Base-by-base conservation (phyloP, 2,888 invertebrate genomes). In the Epinotia nisella region DNA sequence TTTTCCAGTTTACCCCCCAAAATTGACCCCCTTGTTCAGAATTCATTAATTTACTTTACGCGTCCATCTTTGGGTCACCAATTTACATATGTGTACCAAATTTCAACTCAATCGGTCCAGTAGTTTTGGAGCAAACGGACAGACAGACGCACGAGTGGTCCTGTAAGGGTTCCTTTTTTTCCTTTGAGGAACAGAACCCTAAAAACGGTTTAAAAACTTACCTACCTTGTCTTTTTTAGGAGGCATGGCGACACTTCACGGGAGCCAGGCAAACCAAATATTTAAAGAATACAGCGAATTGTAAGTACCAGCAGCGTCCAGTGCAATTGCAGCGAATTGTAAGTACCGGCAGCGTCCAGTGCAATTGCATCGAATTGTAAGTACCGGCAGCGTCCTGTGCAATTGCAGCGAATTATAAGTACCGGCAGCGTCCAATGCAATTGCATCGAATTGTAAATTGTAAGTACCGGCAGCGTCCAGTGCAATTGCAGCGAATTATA, bases 221-320 rank as follows among this genome's bases (percentile, higher is more conserved):
- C 4, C 51, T 39, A 61, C 45, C 19, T 29, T 49, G 29, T 70
- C 65, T 75, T 62, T 75, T 66, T 7, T 71, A 90, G 92, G 92
- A 21, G 83, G 86, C 1, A 84, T 88, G 79, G 84, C 87, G 1
- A 88, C 90, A 1, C 74, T 90, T 29, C 78, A 83, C 67, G 88
- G 90, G 2, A 89, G 87, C 76, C 83, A 85, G 29, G 82, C 87
- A 0, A 90, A 90, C 81, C 85, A 87, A 77, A 80, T 90, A 74
- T 87, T 89, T 59, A 90, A 87, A 71, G 79, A 83, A 51, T 88
- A 87, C 76, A 86, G 82, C 71, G 87, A 89, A 80, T 79, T 76
- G 91, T 91, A 78, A 86, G 85, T 80, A 49, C 49, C 15, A 1
- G 3, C 41, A 3, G 3, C 10, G 11, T 13, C 41, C 11, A 41